Percentiles rank a stretch among this genome's conserved stretches.
phyloP scores from a whole-genome alignment of 2,113 vertebrate species.

The Cygnus atratus region DNA sequence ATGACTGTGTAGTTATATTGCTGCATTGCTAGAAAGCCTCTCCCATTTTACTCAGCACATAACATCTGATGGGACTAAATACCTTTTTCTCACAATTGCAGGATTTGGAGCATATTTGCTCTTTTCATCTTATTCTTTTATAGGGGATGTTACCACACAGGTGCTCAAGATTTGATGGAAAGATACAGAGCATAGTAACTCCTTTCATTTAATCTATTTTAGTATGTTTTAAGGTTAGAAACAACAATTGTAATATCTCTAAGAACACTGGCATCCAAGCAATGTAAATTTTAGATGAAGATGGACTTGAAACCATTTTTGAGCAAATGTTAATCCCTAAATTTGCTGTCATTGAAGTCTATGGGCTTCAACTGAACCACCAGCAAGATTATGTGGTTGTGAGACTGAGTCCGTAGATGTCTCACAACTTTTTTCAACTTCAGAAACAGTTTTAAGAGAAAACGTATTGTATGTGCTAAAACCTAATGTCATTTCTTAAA shows the following conservation, averaged over 20 bases:
- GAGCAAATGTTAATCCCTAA: neutral
- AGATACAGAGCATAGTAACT: neutral
- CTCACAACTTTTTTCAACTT: neutral
- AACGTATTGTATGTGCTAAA: neutral
- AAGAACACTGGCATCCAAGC: neutral
- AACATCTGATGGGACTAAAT: slow-evolving; percentile 9
- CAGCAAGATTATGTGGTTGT: neutral
- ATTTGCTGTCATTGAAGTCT: neutral
- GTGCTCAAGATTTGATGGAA: slow-evolving; percentile 14
- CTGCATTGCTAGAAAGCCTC: neutral
- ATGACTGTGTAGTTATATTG: neutral
- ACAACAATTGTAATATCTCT: neutral
- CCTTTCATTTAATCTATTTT: neutral
- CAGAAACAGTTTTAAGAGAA: neutral
- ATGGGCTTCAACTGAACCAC: neutral
- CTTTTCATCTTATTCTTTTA: slow-evolving; percentile 4
- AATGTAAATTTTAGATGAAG: slow-evolving; percentile 31
- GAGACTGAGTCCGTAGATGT: neutral
- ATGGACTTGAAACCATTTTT: neutral
- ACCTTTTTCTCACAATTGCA: slow-evolving; percentile 33
- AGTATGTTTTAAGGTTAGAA: neutral
- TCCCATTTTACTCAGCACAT: neutral
- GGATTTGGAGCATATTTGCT: neutral
- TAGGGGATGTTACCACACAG: neutral
- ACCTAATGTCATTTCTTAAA: neutral